Evolutionary conservation across 2,113 vertebrate genomes (phyloP).

Genomic region (Centropus bengalensis): DNA sequence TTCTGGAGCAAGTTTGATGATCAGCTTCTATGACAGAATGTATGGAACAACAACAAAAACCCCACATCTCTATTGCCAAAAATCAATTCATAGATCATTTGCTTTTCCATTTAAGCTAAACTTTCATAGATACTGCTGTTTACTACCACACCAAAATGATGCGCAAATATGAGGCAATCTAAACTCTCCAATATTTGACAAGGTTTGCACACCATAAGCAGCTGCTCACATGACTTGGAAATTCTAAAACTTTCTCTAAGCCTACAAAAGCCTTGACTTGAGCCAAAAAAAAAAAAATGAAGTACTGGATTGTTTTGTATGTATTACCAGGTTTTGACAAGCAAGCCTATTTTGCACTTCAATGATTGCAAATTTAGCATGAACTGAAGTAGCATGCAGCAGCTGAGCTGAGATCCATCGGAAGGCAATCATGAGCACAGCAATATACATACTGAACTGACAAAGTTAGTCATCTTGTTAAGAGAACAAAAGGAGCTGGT

Average conservation of each 20-base stretch:
- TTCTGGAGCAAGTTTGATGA: not conserved
- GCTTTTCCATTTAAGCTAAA: conserved; percentile 30
- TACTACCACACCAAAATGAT: not conserved
- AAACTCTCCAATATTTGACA: conserved; percentile 61
- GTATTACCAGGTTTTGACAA: conserved; percentile 74
- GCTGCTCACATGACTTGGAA: conserved; percentile 59
- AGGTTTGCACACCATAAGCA: conserved; percentile 60
- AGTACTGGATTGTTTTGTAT: conserved; percentile 69
- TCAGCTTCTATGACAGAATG: not conserved
- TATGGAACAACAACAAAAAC: not conserved
- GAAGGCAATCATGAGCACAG: conserved; percentile 63
- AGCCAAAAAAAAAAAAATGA: conserved; percentile 51
- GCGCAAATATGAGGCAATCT: conserved; percentile 10
- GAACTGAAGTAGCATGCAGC: conserved; percentile 58
- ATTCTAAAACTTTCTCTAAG: conserved; percentile 62
- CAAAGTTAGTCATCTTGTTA: conserved; percentile 56
- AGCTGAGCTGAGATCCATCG: conserved; percentile 69
- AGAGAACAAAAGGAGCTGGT: conserved; percentile 43
- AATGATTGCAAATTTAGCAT: conserved; percentile 76
- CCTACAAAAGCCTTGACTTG: conserved; percentile 57
- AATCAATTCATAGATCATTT: not conserved
- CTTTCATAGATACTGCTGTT: conserved; percentile 2
- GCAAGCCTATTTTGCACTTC: conserved; percentile 77
- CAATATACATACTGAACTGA: conserved; percentile 54
- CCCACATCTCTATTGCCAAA: not conserved